Conservation (phyloP, 2,113 vertebrate genomes). For the Meriones unguiculatus region DNA sequence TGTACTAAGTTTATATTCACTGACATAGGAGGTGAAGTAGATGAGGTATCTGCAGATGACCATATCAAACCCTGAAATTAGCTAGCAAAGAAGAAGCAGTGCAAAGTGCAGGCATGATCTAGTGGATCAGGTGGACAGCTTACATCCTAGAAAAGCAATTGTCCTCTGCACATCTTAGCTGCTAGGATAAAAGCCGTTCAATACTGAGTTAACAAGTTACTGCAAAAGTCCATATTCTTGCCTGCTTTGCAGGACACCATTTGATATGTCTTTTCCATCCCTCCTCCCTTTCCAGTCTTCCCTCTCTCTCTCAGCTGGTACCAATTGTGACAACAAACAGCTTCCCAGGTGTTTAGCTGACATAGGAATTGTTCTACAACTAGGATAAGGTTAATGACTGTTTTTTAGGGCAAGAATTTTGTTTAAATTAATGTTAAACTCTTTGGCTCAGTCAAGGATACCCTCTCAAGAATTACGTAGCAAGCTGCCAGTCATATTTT, state of each 20-base stretch:
- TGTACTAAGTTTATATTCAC: not conserved
- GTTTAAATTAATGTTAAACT: constrained; percentile 77
- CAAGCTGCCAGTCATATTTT: constrained; percentile 55
- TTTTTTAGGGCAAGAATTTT: constrained; percentile 76
- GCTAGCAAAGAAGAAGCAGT: not conserved
- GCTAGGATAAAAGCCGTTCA: constrained; percentile 67
- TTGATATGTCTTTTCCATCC: not conserved
- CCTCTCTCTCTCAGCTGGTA: not conserved
- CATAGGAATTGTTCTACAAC: constrained; percentile 75
- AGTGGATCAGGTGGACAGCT: not conserved
- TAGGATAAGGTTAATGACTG: constrained; percentile 85
- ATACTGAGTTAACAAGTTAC: constrained; percentile 89
- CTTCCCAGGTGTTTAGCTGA: constrained; percentile 83
- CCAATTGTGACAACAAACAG: constrained; percentile 72
- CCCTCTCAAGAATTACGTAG: constrained; percentile 60
- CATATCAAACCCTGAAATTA: not conserved
- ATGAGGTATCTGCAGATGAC: not conserved
- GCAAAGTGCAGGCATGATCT: not conserved
- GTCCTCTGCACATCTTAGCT: not conserved
- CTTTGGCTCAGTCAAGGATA: constrained; percentile 68
- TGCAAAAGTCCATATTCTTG: constrained; percentile 87
- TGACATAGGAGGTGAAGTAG: not conserved
- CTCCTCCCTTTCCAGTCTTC: not conserved
- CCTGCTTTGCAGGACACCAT: constrained; percentile 83
- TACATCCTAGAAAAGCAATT: not conserved